Percentiles rank a stretch among this genome's conserved stretches.
Evolutionary conservation across 92 coral and sea anemone genomes (phyloP).

Genomic region (Ricordea florida): DNA sequence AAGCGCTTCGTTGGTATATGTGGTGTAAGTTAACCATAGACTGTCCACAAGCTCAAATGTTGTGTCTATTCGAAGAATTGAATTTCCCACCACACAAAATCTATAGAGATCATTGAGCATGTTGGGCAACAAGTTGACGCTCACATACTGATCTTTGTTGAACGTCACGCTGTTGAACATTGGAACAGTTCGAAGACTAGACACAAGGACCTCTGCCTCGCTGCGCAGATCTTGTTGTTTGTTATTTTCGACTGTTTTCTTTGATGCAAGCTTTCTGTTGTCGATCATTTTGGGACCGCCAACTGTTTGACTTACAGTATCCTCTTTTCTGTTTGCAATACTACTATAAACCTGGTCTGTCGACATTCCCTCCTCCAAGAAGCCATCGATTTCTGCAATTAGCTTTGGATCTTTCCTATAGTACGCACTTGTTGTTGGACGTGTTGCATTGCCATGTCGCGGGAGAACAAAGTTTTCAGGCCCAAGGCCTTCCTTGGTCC

Average conservation of each 20-base stretch:
- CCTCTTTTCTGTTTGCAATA: conserved; percentile 23
- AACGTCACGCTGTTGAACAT: conserved; percentile 54
- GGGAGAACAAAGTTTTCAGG: conserved; percentile 31
- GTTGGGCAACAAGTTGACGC: conserved; percentile 40
- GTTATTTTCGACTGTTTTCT: no score
- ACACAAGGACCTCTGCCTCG: neutral
- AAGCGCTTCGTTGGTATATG: no score
- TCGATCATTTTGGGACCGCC: conserved; percentile 50
- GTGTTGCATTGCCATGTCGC: no score
- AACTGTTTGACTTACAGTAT: conserved; percentile 61
- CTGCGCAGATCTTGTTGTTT: no score
- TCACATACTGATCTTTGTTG: conserved; percentile 28
- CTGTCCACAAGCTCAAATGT: no score
- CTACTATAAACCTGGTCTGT: conserved; percentile 23
- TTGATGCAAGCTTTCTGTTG: conserved; percentile 39
- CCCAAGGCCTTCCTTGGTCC: conserved; percentile 18
- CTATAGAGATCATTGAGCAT: conserved; percentile 46
- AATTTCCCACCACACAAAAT: conserved; percentile 40
- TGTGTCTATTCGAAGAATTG: conserved; percentile 44
- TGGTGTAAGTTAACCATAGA: no score
- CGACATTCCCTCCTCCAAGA: conserved; percentile 29
- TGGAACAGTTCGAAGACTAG: conserved; percentile 24
- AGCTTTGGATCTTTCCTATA: no score
- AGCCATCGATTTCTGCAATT: neutral
- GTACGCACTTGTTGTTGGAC: no score